Base-by-base conservation (phyloP, 2,888 invertebrate genomes). In the Xestia sexstrigata region DNA sequence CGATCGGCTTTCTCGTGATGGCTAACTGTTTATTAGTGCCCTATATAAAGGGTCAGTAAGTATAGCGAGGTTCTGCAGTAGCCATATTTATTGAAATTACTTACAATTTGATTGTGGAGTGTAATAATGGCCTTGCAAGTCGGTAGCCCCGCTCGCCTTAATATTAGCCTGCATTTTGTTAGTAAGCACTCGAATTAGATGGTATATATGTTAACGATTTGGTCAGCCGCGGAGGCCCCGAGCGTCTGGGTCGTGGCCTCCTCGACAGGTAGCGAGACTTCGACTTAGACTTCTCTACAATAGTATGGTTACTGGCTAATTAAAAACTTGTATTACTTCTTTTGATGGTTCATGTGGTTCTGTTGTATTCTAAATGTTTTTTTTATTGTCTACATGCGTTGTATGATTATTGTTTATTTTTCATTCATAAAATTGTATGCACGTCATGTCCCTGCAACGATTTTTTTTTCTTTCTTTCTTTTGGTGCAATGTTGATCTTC, bases 11-110 rank as follows among this genome's bases (percentile, higher is more conserved):
- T 96, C 96, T 96, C 96, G 96, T 96, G 96, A 95, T 94, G 87
- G 91, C 91, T 90, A 95, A 95, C 96, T 95, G 95, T 96, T 93
- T 95, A 96, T 96, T 96, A 96, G 95, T 94, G 90, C 93, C 92
- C 92, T 91, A 94, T 94, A 94, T 95, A 95, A 95, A 94, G 94
- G 94, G 92, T 90, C 91, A 89, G 91, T 94, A 94, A 94, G 93
- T 93, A 94, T 93, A 93, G 84, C 81, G 78, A 79, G 89, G 87
- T 91, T 85, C 90, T 88, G 84, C 92, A 89, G 88, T 91, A 91
- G 91, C 95, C 94, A 94, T 96, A 96, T 96, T 96, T 96, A 96
- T 95, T 96, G 95, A 95, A 96, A 96, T 96, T 96, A 96, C 96
- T 96, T 92, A 95, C 94, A 94, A 94, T 96, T 96, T 96, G 95